These are phyloP conservation scores for Leucosticte australis DNA, from an alignment of 2,113 vertebrate genomes.

Conservation along the genomic window DNA sequence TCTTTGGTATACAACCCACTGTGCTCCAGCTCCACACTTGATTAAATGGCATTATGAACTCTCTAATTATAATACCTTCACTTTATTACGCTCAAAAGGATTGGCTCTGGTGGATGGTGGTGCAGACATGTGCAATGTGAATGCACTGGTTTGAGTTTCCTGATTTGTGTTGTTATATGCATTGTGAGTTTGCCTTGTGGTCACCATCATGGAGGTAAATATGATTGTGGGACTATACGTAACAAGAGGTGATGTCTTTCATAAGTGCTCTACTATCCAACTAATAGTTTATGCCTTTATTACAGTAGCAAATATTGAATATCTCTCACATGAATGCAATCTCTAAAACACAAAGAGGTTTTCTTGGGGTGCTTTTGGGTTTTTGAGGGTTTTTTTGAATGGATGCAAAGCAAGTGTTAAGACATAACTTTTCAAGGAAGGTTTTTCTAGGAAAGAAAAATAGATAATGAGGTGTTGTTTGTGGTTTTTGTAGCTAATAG, in stretches of 20 bases:
- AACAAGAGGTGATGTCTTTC: not conserved
- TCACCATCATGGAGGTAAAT: not conserved
- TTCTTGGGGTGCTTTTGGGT: not conserved
- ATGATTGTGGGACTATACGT: not conserved
- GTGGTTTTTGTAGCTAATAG: not conserved
- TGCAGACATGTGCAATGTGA: not conserved
- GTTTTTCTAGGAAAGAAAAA: not conserved
- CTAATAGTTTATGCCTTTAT: not conserved
- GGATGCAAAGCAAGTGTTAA: not conserved
- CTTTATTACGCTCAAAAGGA: not conserved
- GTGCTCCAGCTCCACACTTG: slow-evolving; percentile 20
- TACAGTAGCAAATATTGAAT: not conserved
- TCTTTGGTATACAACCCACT: slow-evolving; percentile 5
- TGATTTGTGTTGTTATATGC: not conserved
- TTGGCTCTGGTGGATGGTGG: not conserved
- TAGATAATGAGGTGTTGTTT: not conserved
- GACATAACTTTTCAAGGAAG: not conserved
- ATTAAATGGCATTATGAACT: slow-evolving; percentile 42
- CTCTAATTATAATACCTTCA: slow-evolving; percentile 37
- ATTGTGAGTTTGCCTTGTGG: not conserved
- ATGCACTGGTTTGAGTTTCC: not conserved
- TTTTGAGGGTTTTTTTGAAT: not conserved
- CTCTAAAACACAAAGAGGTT: not conserved
- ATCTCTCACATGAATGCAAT: not conserved
- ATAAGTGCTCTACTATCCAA: not conserved